These are phyloP conservation scores for Noctua janthina DNA, from an alignment of 2,888 invertebrate species.

Conservation along the genomic window DNA sequence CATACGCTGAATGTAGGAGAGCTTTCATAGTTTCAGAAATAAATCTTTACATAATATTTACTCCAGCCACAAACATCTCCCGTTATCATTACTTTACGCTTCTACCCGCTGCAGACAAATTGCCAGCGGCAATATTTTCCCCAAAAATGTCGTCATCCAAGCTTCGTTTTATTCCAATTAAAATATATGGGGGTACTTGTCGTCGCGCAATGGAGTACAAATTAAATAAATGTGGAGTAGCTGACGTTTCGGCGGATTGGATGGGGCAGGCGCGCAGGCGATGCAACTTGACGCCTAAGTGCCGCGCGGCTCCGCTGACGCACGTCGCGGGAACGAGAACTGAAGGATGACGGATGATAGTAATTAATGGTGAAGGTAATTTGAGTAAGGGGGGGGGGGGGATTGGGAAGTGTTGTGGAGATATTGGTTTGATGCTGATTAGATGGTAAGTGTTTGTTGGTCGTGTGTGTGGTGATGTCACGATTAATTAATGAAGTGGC, in stretches of 20 bases:
- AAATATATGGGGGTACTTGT: conserved; percentile 67
- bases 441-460: neutral
- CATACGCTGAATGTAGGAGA: neutral
- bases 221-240: conserved; percentile 71
- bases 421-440: conserved; percentile 27
- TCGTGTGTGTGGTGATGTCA: neutral
- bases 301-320: conserved; percentile 41
- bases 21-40: neutral
- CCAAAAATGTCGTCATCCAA: conserved; percentile 61
- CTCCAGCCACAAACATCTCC: conserved; percentile 15
- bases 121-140: conserved; percentile 41
- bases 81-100: conserved; percentile 44
- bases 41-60: conserved; percentile 9
- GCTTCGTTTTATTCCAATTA: conserved; percentile 69
- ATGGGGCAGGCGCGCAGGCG: conserved; percentile 66
- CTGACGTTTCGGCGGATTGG: conserved; percentile 67
- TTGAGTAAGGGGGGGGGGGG: conserved; percentile 20
- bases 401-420: neutral
- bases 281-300: conserved; percentile 68
- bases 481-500: conserved; percentile 7
- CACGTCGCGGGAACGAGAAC: conserved; percentile 34
- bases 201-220: conserved; percentile 68
- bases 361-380: conserved; percentile 47
- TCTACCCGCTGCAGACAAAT: conserved; percentile 34
- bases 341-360: conserved; percentile 26